Percentiles rank a stretch among this genome's conserved stretches.
phyloP scores from a whole-genome alignment of 2,113 vertebrate species.

The Toxostoma redivivum region DNA sequence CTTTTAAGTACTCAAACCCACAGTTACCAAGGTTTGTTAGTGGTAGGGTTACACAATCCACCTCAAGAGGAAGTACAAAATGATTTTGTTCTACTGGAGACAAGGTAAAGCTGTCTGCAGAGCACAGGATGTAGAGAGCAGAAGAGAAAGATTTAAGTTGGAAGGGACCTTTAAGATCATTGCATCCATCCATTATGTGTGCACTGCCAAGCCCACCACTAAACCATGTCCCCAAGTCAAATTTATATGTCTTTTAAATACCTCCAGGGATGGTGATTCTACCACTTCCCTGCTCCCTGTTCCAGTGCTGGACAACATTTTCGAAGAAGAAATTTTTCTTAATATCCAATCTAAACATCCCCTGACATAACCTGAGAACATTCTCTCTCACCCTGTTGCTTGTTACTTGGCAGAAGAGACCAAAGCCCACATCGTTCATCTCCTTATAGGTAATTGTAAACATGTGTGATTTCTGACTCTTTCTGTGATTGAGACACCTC shows the following conservation, averaged over 20 bases:
- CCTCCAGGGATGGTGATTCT: neutral
- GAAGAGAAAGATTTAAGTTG: neutral
- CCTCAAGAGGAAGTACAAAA: neutral
- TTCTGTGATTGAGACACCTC: neutral
- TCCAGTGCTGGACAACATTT: neutral
- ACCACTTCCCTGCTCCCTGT: neutral
- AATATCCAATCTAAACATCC: neutral
- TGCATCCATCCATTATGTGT: rapidly evolving
- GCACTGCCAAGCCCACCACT: neutral
- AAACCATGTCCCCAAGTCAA: neutral
- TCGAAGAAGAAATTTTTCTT: neutral
- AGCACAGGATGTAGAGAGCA: neutral
- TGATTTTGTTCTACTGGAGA: neutral
- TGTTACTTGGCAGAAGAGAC: neutral
- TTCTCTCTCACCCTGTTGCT: neutral
- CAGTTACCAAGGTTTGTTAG: neutral
- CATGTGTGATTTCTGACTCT: neutral
- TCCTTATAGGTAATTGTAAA: neutral
- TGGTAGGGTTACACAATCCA: neutral
- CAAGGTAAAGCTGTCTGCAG: neutral
- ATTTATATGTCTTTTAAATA: neutral
- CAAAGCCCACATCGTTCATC: rapidly evolving
- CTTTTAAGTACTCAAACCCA: neutral
- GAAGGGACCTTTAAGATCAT: neutral
- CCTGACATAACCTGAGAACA: neutral